phyloP scores from a whole-genome alignment of 1,140 invertebrate genomes.

The Cydia amplana region DNA sequence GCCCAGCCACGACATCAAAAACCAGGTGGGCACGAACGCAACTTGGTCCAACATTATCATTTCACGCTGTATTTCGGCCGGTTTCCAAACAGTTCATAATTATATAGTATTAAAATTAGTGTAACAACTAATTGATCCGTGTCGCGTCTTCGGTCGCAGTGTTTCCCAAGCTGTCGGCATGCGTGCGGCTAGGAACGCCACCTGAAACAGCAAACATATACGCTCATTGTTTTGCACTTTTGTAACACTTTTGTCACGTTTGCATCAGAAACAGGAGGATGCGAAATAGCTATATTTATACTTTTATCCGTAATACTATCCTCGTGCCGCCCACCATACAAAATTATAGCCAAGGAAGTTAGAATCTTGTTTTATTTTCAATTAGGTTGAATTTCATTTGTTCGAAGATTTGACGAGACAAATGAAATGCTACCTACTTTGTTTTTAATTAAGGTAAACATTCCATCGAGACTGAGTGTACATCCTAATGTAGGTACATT shows the following conservation, averaged over 20 bases:
- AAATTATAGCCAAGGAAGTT: too few relatives aligned
- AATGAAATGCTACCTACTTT: too few relatives aligned
- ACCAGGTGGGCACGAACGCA: conserved; percentile 70
- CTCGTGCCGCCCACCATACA: too few relatives aligned
- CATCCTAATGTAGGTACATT: too few relatives aligned
- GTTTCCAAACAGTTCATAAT: conserved; percentile 58
- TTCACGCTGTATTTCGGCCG: conserved; percentile 36
- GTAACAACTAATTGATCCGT: conserved; percentile 38
- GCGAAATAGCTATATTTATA: not conserved
- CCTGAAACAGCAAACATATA: conserved; percentile 56
- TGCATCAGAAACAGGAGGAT: not conserved
- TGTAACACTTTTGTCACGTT: not conserved
- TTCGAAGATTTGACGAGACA: too few relatives aligned
- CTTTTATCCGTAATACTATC: not conserved
- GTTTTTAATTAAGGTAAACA: too few relatives aligned
- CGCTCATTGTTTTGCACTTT: not conserved
- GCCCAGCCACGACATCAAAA: conserved; percentile 74
- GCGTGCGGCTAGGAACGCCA: conserved; percentile 70
- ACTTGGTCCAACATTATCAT: conserved; percentile 67
- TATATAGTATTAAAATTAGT: conserved; percentile 37
- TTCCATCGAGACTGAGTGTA: too few relatives aligned
- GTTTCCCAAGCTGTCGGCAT: conserved; percentile 44
- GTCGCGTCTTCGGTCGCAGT: conserved; percentile 31
- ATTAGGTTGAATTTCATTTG: too few relatives aligned
- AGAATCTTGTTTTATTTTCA: too few relatives aligned